Conservation (phyloP, 2,888 invertebrate species). For the Bembecia ichneumoniformis region DNA sequence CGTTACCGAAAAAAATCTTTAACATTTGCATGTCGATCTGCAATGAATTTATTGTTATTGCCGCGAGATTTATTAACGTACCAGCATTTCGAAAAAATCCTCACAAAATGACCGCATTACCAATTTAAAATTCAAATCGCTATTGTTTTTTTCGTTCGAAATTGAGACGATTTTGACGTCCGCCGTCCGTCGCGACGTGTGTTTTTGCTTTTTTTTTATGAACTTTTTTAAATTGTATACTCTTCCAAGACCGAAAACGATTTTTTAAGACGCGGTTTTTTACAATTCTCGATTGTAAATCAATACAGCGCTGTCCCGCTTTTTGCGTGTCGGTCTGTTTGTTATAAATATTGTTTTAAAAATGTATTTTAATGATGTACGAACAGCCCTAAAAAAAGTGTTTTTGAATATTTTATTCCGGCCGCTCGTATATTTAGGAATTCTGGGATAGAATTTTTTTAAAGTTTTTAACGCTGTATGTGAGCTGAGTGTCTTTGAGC, state of each 20-base stretch:
- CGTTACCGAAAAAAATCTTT: slow-evolving; percentile 54
- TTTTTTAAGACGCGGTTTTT: slow-evolving; percentile 13
- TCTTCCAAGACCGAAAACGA: slow-evolving; percentile 8
- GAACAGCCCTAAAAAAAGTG: slow-evolving; percentile 21
- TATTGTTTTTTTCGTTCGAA: slow-evolving; percentile 61
- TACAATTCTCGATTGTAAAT: slow-evolving; percentile 44
- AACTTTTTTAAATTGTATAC: background rate
- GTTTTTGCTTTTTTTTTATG: slow-evolving; percentile 27
- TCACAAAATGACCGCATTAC: slow-evolving; percentile 56
- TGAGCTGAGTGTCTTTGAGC: slow-evolving; percentile 8
- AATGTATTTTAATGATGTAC: slow-evolving; percentile 51
- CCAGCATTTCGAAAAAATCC: slow-evolving; percentile 58
- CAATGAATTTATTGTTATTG: slow-evolving; percentile 73
- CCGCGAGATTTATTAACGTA: slow-evolving; percentile 59
- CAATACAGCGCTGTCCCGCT: slow-evolving; percentile 42
- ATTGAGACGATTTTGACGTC: slow-evolving; percentile 70
- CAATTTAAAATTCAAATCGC: slow-evolving; percentile 67
- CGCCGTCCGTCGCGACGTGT: slow-evolving; percentile 50
- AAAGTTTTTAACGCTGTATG: slow-evolving; percentile 6
- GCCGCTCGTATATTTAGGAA: slow-evolving; percentile 10
- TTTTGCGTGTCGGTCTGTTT: slow-evolving; percentile 35
- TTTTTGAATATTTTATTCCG: slow-evolving; percentile 21
- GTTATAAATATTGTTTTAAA: slow-evolving; percentile 43
- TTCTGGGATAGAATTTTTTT: background rate
- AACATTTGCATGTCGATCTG: slow-evolving; percentile 70